These are phyloP conservation scores for Herpetotheres cachinnans DNA, from an alignment of 2,113 vertebrate genomes.

Conservation along the genomic window DNA sequence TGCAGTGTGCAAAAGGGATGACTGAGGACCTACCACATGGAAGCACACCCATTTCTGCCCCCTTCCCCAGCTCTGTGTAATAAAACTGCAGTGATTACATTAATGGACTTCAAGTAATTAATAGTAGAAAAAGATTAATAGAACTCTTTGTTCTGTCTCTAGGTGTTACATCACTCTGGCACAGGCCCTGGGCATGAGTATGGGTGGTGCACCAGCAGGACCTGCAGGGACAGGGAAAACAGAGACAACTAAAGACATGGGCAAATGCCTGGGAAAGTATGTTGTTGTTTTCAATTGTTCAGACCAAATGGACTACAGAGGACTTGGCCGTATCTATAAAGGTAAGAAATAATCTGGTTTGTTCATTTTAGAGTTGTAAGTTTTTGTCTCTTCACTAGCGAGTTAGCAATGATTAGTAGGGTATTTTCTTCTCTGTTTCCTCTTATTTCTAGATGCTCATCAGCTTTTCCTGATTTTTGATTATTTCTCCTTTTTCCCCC, in stretches of 20 bases:
- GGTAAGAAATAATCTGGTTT: conserved; percentile 30
- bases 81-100: background rate
- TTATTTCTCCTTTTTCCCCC: background rate
- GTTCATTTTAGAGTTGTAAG: background rate
- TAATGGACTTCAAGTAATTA: background rate
- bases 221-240: conserved; percentile 75
- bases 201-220: conserved; percentile 74
- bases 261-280: conserved; percentile 73
- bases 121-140: background rate
- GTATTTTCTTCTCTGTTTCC: background rate
- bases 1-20: background rate
- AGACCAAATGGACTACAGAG: conserved; percentile 76
- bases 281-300: conserved; percentile 77
- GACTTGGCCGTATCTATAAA: conserved; percentile 75
- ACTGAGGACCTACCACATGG: background rate
- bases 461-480: background rate
- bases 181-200: conserved; percentile 72
- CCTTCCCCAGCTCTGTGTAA: background rate
- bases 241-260: conserved; percentile 76
- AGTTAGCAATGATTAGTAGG: background rate
- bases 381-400: background rate
- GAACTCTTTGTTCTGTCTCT: background rate
- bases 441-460: background rate
- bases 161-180: conserved; percentile 74
- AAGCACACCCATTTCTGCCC: background rate